Base-by-base conservation (phyloP, 2,113 vertebrate species). In the Tympanuchus pallidicinctus region DNA sequence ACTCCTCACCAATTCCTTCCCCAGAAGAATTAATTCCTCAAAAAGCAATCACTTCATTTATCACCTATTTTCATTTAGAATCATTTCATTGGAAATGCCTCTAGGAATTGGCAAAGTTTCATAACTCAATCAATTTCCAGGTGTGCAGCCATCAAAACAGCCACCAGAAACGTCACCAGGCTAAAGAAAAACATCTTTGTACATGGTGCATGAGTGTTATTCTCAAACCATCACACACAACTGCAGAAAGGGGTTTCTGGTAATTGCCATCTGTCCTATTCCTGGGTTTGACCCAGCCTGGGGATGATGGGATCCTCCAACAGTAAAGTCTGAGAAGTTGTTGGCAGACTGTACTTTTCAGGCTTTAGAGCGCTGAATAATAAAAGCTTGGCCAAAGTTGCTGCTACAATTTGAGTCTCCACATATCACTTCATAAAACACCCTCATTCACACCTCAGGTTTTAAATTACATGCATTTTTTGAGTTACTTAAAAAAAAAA, bases 241-340 rank as follows among this genome's bases (percentile, higher is more conserved):
- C 17, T 42, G 61, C 28, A 83, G 11, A n/a, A 64, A 6, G 16
- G 21, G 2, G 6, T 21, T 32, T 25, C 50, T 38, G 76, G 10
- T 45, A 73, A 88, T n/a, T 5, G n/a, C 5, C 73, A 59, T 30
- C 47, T 14, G 48, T 72, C 20, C 36, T 38, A 38, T 17, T 16
- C 36, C 36, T 0, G 0, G 64, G 60, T 32, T 3, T 1, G 45
- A 30, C 28, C 6, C 56, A 27, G 13, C 8, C 1, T 24, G 47
- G 8, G 30, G 61, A 28, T 27, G 18, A 80, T 52, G 20, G 61
- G 48, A 73, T 0, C 0, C 13, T 47, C 36, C 11, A 25, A 19
- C 8, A 12, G 48, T 5, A 17, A 42, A 43, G 11, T 0, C 0
- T 10, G n/a, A n/a, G 75, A 82, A 77, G 60, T 40, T 50, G 47